A percentile compares a stretch with the other conserved stretches of the same genome.
phyloP scores from a whole-genome alignment of 2,888 invertebrate genomes.

The Drosophila kuntzei region DNA sequence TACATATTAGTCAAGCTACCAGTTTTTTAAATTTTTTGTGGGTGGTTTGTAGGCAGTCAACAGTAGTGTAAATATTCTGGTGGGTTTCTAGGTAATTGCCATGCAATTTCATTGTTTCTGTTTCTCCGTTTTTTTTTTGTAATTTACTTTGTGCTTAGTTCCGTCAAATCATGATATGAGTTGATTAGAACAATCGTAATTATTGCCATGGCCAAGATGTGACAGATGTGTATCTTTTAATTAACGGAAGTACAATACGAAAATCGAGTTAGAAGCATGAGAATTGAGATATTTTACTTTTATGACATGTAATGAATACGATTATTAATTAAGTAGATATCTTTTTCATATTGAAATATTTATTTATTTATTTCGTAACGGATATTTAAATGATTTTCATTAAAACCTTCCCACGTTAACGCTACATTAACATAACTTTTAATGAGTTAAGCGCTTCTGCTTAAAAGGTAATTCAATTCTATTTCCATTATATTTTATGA shows the following conservation, averaged over 20 bases:
- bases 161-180: constrained; percentile 36
- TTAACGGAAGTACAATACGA: constrained; percentile 12
- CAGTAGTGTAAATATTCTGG: constrained; percentile 19
- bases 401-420: not conserved
- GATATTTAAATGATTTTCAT: not conserved
- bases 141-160: constrained; percentile 45
- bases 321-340: not conserved
- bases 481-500: constrained; percentile 21
- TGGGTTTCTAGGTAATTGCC: constrained; percentile 63
- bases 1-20: constrained; percentile 7
- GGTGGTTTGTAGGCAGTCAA: constrained; percentile 21
- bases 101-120: constrained; percentile 59
- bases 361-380: not conserved
- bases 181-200: constrained; percentile 36
- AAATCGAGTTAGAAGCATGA: constrained; percentile 2
- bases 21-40: constrained; percentile 10
- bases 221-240: constrained; percentile 23
- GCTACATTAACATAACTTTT: not conserved
- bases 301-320: not conserved
- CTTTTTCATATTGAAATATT: not conserved
- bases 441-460: constrained; percentile 3
- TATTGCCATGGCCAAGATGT: constrained; percentile 26
- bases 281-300: not conserved
- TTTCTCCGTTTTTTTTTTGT: constrained; percentile 24
- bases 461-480: constrained; percentile 15